Conservation (phyloP, 1,140 invertebrate species). For the Sinonovacula constricta region DNA sequence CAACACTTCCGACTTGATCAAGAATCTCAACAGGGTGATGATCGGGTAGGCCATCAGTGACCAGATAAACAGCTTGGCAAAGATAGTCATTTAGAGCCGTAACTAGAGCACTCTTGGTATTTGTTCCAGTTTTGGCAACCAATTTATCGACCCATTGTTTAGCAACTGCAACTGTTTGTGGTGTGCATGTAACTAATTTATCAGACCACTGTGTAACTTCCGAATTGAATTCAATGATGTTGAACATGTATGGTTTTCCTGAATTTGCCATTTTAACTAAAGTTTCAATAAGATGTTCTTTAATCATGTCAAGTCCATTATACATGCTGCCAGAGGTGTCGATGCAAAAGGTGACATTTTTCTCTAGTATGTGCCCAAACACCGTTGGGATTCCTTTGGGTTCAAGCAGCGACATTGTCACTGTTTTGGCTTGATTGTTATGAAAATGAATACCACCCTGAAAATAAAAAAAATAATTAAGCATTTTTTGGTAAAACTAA, state of each 20-base stretch:
- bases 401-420: slow-evolving; percentile 23
- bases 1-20: slow-evolving; percentile 67
- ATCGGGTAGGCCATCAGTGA: slow-evolving; percentile 78
- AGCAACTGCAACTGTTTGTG: slow-evolving; percentile 76
- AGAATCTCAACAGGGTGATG: slow-evolving; percentile 75
- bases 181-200: slow-evolving; percentile 76
- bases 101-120: slow-evolving; percentile 75
- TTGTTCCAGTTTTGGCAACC: slow-evolving; percentile 76
- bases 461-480: not conserved
- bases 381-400: slow-evolving; percentile 64
- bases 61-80: slow-evolving; percentile 76
- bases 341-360: slow-evolving; percentile 76
- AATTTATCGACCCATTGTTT: slow-evolving; percentile 75
- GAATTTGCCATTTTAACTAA: slow-evolving; percentile 68
- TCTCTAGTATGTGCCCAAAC: slow-evolving; percentile 73
- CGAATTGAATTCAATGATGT: slow-evolving; percentile 77
- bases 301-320: slow-evolving; percentile 72
- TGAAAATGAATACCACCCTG: not conserved
- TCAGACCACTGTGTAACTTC: slow-evolving; percentile 78
- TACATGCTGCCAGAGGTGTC: slow-evolving; percentile 79
- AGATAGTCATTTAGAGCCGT: slow-evolving; percentile 72
- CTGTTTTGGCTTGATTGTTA: not conserved
- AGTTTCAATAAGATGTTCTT: slow-evolving; percentile 76
- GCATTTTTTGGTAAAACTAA: not conserved
- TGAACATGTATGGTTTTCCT: slow-evolving; percentile 69